Conservation (phyloP, 2,888 invertebrate species). For the Cheilosia vernalis region DNA sequence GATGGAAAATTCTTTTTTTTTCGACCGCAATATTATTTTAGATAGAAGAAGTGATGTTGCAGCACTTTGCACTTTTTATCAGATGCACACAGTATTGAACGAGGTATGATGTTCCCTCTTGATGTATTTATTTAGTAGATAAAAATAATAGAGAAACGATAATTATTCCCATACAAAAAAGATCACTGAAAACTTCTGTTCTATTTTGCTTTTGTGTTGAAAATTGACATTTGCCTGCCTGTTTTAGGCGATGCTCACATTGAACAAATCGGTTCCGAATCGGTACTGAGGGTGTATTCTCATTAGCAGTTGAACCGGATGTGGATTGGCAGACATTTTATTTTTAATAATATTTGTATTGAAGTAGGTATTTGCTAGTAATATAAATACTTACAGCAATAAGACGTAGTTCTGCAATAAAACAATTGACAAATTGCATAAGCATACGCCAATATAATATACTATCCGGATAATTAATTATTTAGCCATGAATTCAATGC, state of each 20-base stretch:
- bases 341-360: too few species aligned
- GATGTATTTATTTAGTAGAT: slow-evolving; percentile 1
- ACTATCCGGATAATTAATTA: too few species aligned
- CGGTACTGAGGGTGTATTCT: slow-evolving; percentile 24
- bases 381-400: too few species aligned
- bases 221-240: slow-evolving; percentile 49
- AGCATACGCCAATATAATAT: too few species aligned
- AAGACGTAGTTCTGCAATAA: too few species aligned
- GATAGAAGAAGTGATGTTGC: background rate
- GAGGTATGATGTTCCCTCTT: background rate
- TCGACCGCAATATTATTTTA: slow-evolving; percentile 16
- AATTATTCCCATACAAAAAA: background rate
- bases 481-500: too few species aligned
- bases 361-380: too few species aligned
- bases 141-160: background rate
- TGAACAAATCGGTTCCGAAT: slow-evolving; percentile 19
- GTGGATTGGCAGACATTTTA: background rate
- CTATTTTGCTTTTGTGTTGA: slow-evolving; percentile 58
- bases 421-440: too few species aligned
- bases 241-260: slow-evolving; percentile 27
- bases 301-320: background rate
- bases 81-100: background rate
- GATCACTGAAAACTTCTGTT: slow-evolving; percentile 35
- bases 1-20: slow-evolving; percentile 4
- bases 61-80: background rate